Evolutionary conservation across 2,113 vertebrate genomes (phyloP).

Genomic region (Anarrhichthys ocellatus): DNA sequence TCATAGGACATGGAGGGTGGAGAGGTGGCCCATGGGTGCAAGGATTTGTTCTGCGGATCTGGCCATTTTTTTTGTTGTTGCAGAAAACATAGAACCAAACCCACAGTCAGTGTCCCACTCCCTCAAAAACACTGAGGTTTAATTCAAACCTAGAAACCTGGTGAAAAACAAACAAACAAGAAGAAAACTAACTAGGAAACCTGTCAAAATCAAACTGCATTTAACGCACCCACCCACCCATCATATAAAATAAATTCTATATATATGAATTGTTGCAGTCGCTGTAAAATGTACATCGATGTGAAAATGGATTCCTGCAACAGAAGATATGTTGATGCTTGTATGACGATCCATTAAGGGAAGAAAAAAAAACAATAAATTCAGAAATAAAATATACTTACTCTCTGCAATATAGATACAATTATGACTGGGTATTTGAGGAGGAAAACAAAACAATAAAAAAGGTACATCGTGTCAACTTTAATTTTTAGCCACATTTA

Average conservation of each 20-base stretch:
- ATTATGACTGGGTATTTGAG: slow-evolving; percentile 77
- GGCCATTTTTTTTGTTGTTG: neutral
- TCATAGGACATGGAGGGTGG: slow-evolving; percentile 60
- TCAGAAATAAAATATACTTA: slow-evolving; percentile 76
- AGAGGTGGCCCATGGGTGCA: slow-evolving; percentile 36
- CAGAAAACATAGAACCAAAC: slow-evolving; percentile 43
- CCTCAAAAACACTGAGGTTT: slow-evolving; percentile 64
- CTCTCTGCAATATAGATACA: slow-evolving; percentile 82
- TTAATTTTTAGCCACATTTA: slow-evolving; percentile 84
- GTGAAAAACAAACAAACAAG: neutral
- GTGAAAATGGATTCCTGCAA: slow-evolving; percentile 76
- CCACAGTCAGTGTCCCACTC: slow-evolving; percentile 9
- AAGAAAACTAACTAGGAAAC: slow-evolving; percentile 18
- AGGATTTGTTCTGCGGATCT: slow-evolving; percentile 27
- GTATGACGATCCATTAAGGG: slow-evolving; percentile 52
- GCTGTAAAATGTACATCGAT: slow-evolving; percentile 77
- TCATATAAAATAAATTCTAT: slow-evolving; percentile 89
- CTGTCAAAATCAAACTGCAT: slow-evolving; percentile 44
- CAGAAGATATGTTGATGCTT: slow-evolving; percentile 71
- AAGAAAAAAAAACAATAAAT: slow-evolving; percentile 68
- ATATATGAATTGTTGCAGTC: slow-evolving; percentile 86
- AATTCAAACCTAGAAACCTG: slow-evolving; percentile 51
- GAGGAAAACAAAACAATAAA: slow-evolving; percentile 71
- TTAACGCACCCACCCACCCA: slow-evolving; percentile 31
- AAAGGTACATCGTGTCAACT: slow-evolving; percentile 80